phyloP scores from a whole-genome alignment of 2,113 vertebrate species.

The Noturus placidus region DNA sequence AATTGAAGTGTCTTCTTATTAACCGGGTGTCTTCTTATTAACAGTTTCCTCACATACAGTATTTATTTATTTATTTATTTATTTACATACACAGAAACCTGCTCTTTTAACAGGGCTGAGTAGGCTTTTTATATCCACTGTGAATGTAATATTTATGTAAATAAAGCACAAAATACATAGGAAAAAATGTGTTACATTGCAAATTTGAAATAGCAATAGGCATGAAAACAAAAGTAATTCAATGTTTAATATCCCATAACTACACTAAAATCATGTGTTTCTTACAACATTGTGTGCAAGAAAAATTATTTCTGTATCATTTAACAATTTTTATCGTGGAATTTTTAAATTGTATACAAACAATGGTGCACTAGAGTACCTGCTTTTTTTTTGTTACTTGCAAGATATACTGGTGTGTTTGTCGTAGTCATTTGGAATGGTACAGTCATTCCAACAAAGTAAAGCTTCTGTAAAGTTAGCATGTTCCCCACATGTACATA shows the following conservation, averaged over 20 bases:
- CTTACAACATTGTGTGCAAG: not conserved
- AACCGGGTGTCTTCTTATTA: too few relatives aligned
- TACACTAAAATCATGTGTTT: not conserved
- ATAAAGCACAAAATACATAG: not conserved
- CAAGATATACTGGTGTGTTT: too few relatives aligned
- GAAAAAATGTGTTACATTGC: not conserved
- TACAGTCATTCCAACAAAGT: not conserved
- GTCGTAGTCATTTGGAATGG: not conserved
- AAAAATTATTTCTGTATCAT: too few relatives aligned
- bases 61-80: too few relatives aligned
- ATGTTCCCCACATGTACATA: not conserved
- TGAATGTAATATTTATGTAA: not conserved
- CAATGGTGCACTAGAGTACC: too few relatives aligned
- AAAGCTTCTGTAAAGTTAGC: not conserved
- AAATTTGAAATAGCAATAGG: not conserved
- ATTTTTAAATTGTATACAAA: too few relatives aligned
- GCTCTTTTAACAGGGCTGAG: too few relatives aligned
- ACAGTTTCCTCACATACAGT: too few relatives aligned
- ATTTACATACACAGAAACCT: too few relatives aligned
- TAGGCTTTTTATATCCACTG: not conserved
- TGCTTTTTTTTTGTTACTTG: too few relatives aligned
- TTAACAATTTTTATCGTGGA: too few relatives aligned
- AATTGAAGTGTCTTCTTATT: too few relatives aligned
- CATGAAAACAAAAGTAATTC: not conserved
- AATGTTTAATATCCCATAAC: not conserved